Conservation (phyloP, 2,113 vertebrate species). For the Varanus salvator region DNA sequence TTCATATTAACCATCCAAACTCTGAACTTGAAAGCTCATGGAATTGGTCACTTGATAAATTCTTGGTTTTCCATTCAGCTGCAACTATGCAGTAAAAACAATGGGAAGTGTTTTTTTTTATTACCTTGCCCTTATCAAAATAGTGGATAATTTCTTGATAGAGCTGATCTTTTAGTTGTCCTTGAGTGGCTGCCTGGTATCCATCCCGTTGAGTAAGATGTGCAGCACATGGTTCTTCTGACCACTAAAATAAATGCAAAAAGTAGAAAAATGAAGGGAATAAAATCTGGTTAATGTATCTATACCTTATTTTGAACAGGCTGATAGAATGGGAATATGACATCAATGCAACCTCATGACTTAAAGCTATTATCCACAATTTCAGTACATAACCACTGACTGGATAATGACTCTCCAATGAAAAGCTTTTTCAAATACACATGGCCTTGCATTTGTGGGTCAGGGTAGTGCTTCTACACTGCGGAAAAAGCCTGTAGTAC, state of each 20-base stretch:
- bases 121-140: constrained; percentile 99
- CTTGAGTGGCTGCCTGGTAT: constrained; percentile 93
- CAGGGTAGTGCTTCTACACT: not conserved
- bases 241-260: constrained; percentile 84
- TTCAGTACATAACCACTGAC: constrained; percentile 11
- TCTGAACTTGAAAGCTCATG: constrained; percentile 13
- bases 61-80: constrained; percentile 11
- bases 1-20: constrained; percentile 16
- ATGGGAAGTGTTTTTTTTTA: constrained; percentile 1
- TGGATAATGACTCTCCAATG: not conserved
- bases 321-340: not conserved
- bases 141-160: constrained; percentile 99
- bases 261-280: constrained; percentile 12
- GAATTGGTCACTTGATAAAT: constrained; percentile 47
- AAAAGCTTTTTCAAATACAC: not conserved
- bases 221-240: constrained; percentile 92
- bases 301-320: not conserved
- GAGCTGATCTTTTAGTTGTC: constrained; percentile 96
- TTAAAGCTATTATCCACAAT: not conserved
- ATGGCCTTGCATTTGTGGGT: constrained; percentile 14
- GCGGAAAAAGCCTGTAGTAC: not conserved
- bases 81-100: not conserved
- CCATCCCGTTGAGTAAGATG: constrained; percentile 96
- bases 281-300: not conserved
- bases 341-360: not conserved